Evolutionary conservation across 2,888 invertebrate genomes (phyloP).

Genomic region (Leucophenga montana): DNA sequence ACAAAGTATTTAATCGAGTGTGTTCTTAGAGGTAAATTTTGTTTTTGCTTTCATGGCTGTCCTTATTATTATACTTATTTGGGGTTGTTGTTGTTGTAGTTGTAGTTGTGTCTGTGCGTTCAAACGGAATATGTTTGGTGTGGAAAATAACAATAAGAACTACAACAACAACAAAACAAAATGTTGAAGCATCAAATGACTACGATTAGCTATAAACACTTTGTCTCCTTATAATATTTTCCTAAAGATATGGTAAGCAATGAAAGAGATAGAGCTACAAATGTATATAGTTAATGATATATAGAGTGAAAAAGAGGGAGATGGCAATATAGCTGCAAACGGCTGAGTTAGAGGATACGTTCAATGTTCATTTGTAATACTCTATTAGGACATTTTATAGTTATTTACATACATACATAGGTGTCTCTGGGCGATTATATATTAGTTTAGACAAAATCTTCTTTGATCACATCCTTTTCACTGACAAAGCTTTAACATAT

Average conservation of each 20-base stretch:
- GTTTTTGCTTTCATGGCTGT: not conserved
- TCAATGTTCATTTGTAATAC: no score
- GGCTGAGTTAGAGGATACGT: no score
- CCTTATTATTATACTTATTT: not conserved
- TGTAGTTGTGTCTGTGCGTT: conserved; percentile 5
- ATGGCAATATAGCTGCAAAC: no score
- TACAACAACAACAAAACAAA: conserved; percentile 39
- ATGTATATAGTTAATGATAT: no score
- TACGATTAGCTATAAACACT: conserved; percentile 42
- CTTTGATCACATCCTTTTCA: no score
- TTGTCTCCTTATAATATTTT: not conserved
- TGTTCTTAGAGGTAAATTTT: not conserved
- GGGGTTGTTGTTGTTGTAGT: not conserved
- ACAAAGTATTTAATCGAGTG: not conserved
- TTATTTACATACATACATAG: no score
- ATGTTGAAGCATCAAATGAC: conserved; percentile 13
- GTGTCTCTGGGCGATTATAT: no score
- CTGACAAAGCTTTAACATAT: no score
- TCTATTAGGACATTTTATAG: no score
- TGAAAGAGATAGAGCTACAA: no score
- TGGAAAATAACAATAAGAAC: conserved; percentile 31
- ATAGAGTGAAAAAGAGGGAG: conserved; percentile 7
- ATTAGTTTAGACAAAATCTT: no score
- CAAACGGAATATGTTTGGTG: conserved; percentile 21
- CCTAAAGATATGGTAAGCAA: no score